Conservation (phyloP, 2,888 invertebrate genomes). For the Reticulitermes lucifugus region DNA sequence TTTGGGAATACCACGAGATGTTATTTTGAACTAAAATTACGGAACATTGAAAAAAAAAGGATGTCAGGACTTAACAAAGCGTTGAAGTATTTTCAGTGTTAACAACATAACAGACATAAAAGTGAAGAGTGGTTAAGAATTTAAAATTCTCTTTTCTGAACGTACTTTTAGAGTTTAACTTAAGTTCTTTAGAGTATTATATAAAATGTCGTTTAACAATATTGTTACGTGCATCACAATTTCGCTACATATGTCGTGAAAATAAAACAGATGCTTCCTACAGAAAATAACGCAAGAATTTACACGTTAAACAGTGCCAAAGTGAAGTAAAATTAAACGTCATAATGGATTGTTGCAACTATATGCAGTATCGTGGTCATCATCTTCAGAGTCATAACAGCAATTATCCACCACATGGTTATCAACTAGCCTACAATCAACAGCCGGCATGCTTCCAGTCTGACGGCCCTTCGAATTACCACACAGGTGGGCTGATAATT, state of each 20-base stretch:
- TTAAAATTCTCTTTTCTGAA: no score
- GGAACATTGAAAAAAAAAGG: no score
- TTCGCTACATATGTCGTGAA: not conserved
- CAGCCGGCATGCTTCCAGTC: constrained; percentile 41
- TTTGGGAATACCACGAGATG: no score
- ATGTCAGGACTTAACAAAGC: no score
- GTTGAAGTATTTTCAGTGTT: no score
- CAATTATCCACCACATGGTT: constrained; percentile 25
- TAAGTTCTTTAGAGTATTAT: no score
- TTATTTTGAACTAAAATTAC: no score
- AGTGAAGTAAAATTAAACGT: not conserved
- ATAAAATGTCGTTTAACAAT: no score
- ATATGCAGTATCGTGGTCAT: constrained; percentile 38
- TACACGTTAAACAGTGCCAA: not conserved
- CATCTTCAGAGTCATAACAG: constrained; percentile 19
- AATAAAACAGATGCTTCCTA: not conserved
- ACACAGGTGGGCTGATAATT: constrained; percentile 32
- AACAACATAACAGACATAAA: no score
- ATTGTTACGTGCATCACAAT: no score
- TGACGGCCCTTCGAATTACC: constrained; percentile 25
- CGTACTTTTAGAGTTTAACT: no score
- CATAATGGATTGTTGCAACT: constrained; percentile 46
- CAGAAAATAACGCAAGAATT: not conserved
- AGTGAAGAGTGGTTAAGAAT: no score
- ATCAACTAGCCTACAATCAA: constrained; percentile 38